Conservation (phyloP, 2,888 invertebrate species). For the Polietes domitor region DNA sequence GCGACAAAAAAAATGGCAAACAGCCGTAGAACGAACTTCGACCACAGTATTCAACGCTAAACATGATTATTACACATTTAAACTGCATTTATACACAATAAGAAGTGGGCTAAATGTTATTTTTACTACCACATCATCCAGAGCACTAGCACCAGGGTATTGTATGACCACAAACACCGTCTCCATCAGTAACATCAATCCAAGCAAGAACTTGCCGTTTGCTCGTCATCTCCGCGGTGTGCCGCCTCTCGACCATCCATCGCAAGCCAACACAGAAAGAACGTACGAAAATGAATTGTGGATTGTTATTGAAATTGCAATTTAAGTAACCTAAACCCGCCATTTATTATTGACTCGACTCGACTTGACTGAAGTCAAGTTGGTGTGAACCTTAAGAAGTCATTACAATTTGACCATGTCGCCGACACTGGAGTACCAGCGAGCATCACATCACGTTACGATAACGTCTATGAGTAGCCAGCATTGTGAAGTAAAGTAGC, state of each 20-base stretch:
- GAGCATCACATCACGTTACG: constrained; percentile 15
- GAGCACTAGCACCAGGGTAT: constrained; percentile 50
- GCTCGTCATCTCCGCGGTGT: too few species aligned
- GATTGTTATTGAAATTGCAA: constrained; percentile 64
- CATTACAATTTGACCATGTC: constrained; percentile 63
- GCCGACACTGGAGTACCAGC: constrained; percentile 43
- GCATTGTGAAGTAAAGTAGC: constrained; percentile 30
- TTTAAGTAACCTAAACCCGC: constrained; percentile 61
- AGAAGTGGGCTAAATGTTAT: constrained; percentile 59
- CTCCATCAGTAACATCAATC: constrained; percentile 7
- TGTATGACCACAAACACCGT: constrained; percentile 47
- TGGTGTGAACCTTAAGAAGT: constrained; percentile 52
- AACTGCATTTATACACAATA: constrained; percentile 34
- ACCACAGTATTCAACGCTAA: constrained; percentile 26
- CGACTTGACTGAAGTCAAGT: background rate
- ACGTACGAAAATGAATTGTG: constrained; percentile 13
- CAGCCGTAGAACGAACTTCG: constrained; percentile 30
- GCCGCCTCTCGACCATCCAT: background rate
- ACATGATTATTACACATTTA: constrained; percentile 35
- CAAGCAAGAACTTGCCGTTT: background rate
- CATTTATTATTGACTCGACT: constrained; percentile 32
- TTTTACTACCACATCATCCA: constrained; percentile 55
- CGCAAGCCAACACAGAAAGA: constrained; percentile 4
- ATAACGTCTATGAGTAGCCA: background rate
- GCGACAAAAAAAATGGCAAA: constrained; percentile 28